Conservation (phyloP, 2,797 vertebrate species). For the Hoplostethus atlanticus region DNA sequence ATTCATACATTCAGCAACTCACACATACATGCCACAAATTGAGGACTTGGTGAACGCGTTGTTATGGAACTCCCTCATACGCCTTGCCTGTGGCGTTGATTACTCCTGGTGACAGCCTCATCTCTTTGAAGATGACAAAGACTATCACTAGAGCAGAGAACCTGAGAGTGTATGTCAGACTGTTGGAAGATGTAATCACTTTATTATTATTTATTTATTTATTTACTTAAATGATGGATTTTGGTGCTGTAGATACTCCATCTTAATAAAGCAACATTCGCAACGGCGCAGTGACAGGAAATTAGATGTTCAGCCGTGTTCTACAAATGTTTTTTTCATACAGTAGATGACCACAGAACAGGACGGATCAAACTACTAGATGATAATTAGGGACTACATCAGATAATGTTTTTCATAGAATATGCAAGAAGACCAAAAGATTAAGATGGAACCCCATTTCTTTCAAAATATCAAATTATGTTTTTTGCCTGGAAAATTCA, state of each 20-base stretch:
- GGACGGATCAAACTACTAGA: no score
- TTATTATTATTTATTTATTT: not conserved
- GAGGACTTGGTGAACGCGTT: not conserved
- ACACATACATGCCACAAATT: not conserved
- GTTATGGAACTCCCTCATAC: not conserved
- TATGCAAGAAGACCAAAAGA: no score
- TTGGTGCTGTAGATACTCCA: not conserved
- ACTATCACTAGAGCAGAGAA: not conserved
- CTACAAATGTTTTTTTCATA: no score
- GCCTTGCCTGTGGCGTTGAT: not conserved
- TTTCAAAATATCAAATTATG: no score
- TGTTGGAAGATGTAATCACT: conserved; percentile 2
- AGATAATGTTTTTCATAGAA: no score
- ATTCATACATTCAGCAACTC: not conserved
- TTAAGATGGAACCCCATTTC: no score
- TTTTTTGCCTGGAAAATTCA: no score
- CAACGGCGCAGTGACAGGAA: no score
- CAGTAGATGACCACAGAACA: no score
- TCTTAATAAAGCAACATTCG: no score
- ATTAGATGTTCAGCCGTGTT: no score
- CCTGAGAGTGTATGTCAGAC: not conserved
- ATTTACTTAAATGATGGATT: conserved; percentile 36
- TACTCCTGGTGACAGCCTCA: not conserved
- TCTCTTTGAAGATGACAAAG: not conserved
- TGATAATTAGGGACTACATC: no score